phyloP scores from a whole-genome alignment of 2,888 invertebrate genomes.

The Brassicogethes aeneus region DNA sequence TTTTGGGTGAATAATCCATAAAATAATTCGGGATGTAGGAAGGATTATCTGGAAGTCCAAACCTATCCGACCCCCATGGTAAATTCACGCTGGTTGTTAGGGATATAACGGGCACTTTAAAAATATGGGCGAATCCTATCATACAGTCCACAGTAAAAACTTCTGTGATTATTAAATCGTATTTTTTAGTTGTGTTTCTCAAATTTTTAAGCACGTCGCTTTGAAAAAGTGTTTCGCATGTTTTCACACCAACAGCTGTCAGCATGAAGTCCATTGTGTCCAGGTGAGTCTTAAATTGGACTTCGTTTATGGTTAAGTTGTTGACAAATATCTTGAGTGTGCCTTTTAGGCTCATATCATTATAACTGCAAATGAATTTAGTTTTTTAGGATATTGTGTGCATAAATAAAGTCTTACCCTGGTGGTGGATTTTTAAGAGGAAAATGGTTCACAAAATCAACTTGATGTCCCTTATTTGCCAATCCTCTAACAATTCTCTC shows the following conservation, averaged over 20 bases:
- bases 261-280: conserved; percentile 10
- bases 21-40: conserved; percentile 51
- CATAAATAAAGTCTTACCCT: conserved; percentile 41
- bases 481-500: conserved; percentile 51
- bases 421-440: conserved; percentile 42
- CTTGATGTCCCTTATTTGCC: conserved; percentile 52
- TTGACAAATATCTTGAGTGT: conserved; percentile 17
- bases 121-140: conserved; percentile 49
- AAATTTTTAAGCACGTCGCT: conserved; percentile 21
- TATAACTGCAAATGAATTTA: conserved; percentile 23
- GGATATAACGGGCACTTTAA: conserved; percentile 49
- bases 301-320: conserved; percentile 18
- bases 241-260: conserved; percentile 6
- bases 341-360: conserved; percentile 21
- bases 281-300: conserved; percentile 1
- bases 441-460: conserved; percentile 60
- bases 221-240: conserved; percentile 26
- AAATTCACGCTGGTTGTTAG: conserved; percentile 47
- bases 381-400: too few relatives aligned
- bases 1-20: conserved; percentile 43
- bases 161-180: conserved; percentile 45
- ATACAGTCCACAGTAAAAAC: conserved; percentile 53
- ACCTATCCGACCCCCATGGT: conserved; percentile 48
- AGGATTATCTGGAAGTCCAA: conserved; percentile 50
- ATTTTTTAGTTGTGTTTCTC: conserved; percentile 16